phyloP scores from a whole-genome alignment of 2,797 vertebrate genomes.

The Rousettus madagascariensis region DNA sequence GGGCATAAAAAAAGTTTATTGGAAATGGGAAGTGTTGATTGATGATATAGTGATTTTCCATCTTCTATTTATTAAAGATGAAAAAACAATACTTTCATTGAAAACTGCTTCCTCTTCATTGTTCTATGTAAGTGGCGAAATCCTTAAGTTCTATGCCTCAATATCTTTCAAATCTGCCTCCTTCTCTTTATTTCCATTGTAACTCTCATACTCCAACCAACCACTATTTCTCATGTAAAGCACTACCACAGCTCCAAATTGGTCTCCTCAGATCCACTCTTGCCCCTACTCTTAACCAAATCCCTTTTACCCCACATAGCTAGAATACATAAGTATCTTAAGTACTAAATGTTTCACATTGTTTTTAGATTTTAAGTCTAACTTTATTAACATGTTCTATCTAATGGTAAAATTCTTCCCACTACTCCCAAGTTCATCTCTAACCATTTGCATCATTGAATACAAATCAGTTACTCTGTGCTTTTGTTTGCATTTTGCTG shows the following conservation, averaged over 20 bases:
- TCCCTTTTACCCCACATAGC: neutral
- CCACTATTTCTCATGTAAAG: neutral
- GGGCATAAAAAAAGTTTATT: neutral
- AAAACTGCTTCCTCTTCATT: neutral
- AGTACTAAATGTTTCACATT: neutral
- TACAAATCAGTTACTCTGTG: neutral
- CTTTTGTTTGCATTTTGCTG: neutral
- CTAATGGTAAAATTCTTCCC: neutral
- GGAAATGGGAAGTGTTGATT: neutral
- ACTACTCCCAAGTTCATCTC: neutral
- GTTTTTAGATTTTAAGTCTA: neutral
- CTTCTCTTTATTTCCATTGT: neutral
- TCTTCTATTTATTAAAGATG: neutral
- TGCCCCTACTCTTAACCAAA: neutral
- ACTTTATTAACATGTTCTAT: neutral
- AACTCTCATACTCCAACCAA: no score
- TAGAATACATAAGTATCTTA: neutral
- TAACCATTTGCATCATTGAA: neutral
- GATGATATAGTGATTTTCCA: neutral
- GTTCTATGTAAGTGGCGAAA: neutral
- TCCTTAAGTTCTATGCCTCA: neutral
- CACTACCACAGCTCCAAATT: neutral
- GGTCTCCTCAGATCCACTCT: neutral
- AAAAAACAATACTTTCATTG: neutral
- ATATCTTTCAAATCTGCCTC: neutral